Evolutionary conservation across 2,797 vertebrate genomes (phyloP).

Genomic region (Phrynocephalus vlangalii): DNA sequence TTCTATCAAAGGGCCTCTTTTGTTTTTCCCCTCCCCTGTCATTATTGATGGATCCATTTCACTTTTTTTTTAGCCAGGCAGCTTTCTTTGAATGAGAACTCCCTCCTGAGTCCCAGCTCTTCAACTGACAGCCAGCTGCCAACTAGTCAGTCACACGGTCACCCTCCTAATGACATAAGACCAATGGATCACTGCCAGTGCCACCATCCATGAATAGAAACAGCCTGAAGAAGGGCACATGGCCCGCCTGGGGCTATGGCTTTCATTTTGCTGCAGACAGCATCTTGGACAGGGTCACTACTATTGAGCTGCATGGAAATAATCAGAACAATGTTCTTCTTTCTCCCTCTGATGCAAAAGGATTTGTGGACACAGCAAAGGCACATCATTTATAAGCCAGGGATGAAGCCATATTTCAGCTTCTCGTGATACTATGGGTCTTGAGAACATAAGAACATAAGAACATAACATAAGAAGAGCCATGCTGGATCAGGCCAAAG

Average conservation of each 20-base stretch:
- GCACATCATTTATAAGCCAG: neutral
- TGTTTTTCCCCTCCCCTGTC: neutral
- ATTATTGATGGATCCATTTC: neutral
- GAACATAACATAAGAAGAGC: too few relatives aligned
- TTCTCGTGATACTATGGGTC: too few relatives aligned
- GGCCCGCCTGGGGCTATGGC: conserved; percentile 13
- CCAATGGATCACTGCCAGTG: neutral
- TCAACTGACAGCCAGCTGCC: neutral
- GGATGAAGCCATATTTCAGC: neutral
- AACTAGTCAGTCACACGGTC: accelerated
- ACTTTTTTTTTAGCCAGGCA: neutral
- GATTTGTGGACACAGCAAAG: neutral
- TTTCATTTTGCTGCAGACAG: conserved; percentile 31
- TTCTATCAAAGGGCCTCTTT: neutral
- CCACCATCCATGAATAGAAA: neutral
- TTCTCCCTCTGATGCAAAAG: neutral
- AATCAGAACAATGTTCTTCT: neutral
- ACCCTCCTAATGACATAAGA: neutral
- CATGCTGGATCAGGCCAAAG: too few relatives aligned
- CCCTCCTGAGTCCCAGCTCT: neutral
- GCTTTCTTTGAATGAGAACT: neutral
- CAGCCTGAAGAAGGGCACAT: neutral
- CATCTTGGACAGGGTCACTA: conserved; percentile 5
- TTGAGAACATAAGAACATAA: too few relatives aligned
- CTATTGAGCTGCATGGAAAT: conserved; percentile 3